Evolutionary conservation across 2,888 invertebrate genomes (phyloP), one percentile per base, ranked within the genome.

Genomic region (Ichneumoninae sp.): DNA sequence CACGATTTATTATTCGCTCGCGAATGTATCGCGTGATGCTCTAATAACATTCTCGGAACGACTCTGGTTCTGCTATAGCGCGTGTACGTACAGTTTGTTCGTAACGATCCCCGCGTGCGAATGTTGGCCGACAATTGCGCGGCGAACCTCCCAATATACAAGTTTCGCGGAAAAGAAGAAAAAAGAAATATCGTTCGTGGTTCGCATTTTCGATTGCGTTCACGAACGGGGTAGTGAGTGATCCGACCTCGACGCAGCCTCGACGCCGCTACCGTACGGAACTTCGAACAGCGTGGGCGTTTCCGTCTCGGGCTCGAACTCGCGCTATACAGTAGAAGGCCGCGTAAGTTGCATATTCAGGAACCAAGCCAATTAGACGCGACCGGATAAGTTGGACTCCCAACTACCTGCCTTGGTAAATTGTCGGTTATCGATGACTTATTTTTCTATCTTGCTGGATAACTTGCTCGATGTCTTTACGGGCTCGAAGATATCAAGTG

Each of bases 201-300:
- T 74, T 70, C 76, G 72, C 72, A 83, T 80, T 80, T 13, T 19
- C 40, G 50, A 83, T 80, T 72, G 76, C 36, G 57, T 76, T 50
- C 80, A 80, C 80, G 52, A 83, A 74, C 26, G 33, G 22, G 4
- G 22, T 52, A 65, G 65, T 22, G 47, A 74, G 57, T 22, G 47
- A 74, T 44, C 47, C 65, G 36, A 44, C 40, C 6, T 13, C 6
- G 36, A 50, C 33, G 33, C 79, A 62, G 50, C 22, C n/a, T 50
- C 60, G 10, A 47, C 57, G 22, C 13, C 44, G 8, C 52, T 65
- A 33, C 44, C 16, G 36, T 70, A 65, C 52, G 68, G 36, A 84
- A 77, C 57, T 69, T 84, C 19, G 19, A 2, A 26, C 10, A 82
- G 72, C 19, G 36, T 33, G 22, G 52, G 40, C 70, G 71, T 68